phyloP scores from a whole-genome alignment of 2,888 invertebrate species.

The Labia minor region DNA sequence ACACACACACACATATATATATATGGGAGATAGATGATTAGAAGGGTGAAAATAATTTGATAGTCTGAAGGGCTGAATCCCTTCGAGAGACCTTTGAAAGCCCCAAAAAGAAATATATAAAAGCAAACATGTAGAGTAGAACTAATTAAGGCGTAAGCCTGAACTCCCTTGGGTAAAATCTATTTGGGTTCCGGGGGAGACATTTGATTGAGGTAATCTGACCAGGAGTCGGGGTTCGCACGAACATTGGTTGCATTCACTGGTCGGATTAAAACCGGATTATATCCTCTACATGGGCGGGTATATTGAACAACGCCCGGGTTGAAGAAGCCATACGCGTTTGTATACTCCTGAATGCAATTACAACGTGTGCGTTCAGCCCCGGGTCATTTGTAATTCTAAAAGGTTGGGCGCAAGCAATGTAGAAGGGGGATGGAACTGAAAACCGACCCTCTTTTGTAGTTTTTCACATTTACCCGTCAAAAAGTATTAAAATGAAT shows the following conservation, averaged over 20 bases:
- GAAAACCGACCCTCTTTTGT: not conserved
- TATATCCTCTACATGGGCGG: not conserved
- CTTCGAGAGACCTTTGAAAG: too few relatives aligned
- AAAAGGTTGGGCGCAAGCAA: not conserved
- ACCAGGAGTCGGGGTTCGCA: slow-evolving; percentile 2
- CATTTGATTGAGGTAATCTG: slow-evolving; percentile 7
- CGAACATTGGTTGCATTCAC: not conserved
- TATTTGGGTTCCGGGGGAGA: not conserved
- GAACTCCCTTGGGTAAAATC: not conserved
- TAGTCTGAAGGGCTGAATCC: too few relatives aligned
- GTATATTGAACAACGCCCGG: not conserved
- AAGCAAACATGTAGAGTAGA: not conserved
- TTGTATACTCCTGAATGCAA: slow-evolving; percentile 13
- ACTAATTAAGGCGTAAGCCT: not conserved
- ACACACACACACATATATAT: too few relatives aligned
- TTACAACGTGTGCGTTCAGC: slow-evolving; percentile 2
- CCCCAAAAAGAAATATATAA: not conserved
- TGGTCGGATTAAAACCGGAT: slow-evolving; percentile 5
- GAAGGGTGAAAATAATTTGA: too few relatives aligned
- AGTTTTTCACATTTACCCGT: not conserved
- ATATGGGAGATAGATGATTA: too few relatives aligned
- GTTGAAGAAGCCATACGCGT: slow-evolving; percentile 2
- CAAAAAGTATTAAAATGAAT: slow-evolving; percentile 5
- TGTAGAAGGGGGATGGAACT: not conserved
- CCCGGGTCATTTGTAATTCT: slow-evolving; percentile 7